Evolutionary conservation across 1,140 invertebrate species (phyloP), one percentile per base, ranked within the genome.

Genomic region (Drosophila gunungcola): DNA sequence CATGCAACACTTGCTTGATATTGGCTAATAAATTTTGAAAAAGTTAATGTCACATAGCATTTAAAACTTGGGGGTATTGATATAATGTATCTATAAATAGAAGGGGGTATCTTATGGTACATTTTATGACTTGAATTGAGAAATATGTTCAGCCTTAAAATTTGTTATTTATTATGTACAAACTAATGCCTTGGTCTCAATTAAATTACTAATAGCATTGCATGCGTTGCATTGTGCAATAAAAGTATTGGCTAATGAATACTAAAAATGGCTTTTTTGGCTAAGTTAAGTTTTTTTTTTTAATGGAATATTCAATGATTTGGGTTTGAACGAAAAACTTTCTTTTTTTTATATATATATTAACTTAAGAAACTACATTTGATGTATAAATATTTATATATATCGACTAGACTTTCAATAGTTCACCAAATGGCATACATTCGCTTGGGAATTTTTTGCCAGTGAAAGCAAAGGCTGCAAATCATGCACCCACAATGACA

Each of bases 71-170:
- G 16, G 11, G 12, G 39, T 16, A 6, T 32, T 7, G 29, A 6
- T 32, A 32, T 61, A 60, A 36, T 25, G n/a, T 9, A 16, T 32
- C 29, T 41, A 43, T 36, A 65, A 36, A 68, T 68, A 36, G 64
- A 43, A 39, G 9, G n/a, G 4, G 13, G 16, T 0, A n/a, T 39
- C n/a, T 21, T 25, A 5, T 4, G 16, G 7, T 25, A 11, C 21
- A n/a, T 7, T 11, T 10, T 38, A 11, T 38, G 36, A 38, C 36
- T 38, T 32, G 46, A 56, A 46, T 27, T 6, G 12, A 46, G 13
- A 10, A 56, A 45, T 45, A 16, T 29, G 5, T 29, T 29, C 13
- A 34, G 52, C 12, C 25, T 27, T 27, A 27, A n/a, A 0, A 39
- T 9, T 12, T 1, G 16, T 39, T 39, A n/a, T 5, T 39, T 5